Conservation (phyloP, 35 echinoderm and acorn worm genomes). For the Holothuria glaberrima region DNA sequence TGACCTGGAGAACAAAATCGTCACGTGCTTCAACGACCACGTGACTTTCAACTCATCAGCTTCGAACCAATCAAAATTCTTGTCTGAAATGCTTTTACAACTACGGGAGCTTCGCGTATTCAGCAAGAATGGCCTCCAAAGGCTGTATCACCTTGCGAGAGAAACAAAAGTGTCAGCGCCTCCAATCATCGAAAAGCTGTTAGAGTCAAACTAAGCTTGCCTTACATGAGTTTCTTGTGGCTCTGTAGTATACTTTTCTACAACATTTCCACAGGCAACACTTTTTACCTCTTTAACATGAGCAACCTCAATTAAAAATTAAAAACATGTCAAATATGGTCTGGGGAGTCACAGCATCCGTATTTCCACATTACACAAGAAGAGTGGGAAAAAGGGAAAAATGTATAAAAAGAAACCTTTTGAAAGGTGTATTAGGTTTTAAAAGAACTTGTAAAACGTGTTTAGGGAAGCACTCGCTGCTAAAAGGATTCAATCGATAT, state of each 20-base stretch:
- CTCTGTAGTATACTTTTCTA: background rate
- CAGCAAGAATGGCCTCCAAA: constrained; percentile 91
- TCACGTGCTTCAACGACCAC: constrained; percentile 93
- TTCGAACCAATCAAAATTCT: constrained; percentile 81
- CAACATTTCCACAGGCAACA: background rate
- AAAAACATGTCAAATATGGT: background rate
- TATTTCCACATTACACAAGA: background rate
- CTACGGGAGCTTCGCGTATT: constrained; percentile 90
- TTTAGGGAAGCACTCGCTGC: too few species aligned
- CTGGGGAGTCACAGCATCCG: background rate
- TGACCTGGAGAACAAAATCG: constrained; percentile 90
- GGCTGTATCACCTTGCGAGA: constrained; percentile 78
- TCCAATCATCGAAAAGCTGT: constrained; percentile 80
- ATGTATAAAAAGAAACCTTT: too few species aligned
- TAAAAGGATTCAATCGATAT: too few species aligned
- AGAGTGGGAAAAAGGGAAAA: too few species aligned
- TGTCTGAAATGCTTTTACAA: constrained; percentile 88
- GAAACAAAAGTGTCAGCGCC: constrained; percentile 73
- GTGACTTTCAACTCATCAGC: constrained; percentile 94
- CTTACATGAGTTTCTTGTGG: constrained; percentile 3
- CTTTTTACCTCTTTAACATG: background rate
- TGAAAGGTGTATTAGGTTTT: too few species aligned
- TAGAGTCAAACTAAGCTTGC: constrained; percentile 69
- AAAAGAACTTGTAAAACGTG: too few species aligned
- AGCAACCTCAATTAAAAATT: background rate